phyloP scores from a whole-genome alignment of 2,888 invertebrate genomes.

The Melinaea menophilus region DNA sequence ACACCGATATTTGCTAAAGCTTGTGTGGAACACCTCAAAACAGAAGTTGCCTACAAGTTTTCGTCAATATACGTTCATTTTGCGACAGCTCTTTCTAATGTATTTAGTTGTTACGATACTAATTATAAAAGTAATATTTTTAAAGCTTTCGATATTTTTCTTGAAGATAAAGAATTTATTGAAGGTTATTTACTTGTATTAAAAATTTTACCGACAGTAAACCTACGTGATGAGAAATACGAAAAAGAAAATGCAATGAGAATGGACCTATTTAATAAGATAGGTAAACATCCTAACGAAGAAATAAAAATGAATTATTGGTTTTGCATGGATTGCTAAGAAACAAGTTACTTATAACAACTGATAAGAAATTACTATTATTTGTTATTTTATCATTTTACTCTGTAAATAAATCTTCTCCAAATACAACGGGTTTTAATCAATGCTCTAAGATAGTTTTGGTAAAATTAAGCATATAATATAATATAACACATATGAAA shows the following conservation, averaged over 20 bases:
- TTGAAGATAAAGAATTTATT: slow-evolving; percentile 41
- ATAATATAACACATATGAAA: no score
- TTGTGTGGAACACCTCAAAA: slow-evolving; percentile 45
- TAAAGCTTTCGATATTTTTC: slow-evolving; percentile 38
- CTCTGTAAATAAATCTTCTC: no score
- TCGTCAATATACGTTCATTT: slow-evolving; percentile 51
- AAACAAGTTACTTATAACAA: no score
- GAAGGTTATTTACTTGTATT: slow-evolving; percentile 47
- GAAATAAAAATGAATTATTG: slow-evolving; percentile 51
- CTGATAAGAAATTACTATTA: no score
- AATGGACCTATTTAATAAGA: slow-evolving; percentile 30
- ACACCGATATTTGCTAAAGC: slow-evolving; percentile 43
- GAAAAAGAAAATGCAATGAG: slow-evolving; percentile 23
- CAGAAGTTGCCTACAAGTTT: slow-evolving; percentile 47
- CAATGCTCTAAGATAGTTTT: no score
- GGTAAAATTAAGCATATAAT: no score
- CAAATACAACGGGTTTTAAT: no score
- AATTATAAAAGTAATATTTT: slow-evolving; percentile 24
- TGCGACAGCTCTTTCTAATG: slow-evolving; percentile 37
- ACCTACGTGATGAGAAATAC: slow-evolving; percentile 1
- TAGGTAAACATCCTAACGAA: slow-evolving; percentile 43
- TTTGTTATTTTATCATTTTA: no score
- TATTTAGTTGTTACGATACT: slow-evolving; percentile 24
- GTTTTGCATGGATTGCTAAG: neutral
- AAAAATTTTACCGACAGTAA: slow-evolving; percentile 31